A percentile compares a stretch with the other conserved stretches of the same genome.
Evolutionary conservation across 1,140 invertebrate species (phyloP).

Genomic region (Paracyclopina nana): DNA sequence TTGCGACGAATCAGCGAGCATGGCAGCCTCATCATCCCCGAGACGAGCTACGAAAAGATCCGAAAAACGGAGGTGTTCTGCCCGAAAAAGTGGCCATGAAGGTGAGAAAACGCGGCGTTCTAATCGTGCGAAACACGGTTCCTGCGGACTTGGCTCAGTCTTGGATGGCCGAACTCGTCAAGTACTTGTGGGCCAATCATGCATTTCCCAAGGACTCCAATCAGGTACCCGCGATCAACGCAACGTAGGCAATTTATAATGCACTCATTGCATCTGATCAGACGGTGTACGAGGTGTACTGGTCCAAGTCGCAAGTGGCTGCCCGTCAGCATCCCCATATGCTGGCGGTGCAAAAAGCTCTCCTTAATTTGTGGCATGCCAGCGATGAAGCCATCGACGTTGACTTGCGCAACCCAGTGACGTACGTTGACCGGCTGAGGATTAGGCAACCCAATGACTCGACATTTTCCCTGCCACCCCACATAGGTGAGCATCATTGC

Average conservation of each 20-base stretch:
- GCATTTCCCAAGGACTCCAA: no score
- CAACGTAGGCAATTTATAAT: no score
- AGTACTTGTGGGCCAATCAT: background rate
- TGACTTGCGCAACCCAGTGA: background rate
- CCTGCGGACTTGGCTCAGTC: background rate
- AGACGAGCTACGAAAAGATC: no score
- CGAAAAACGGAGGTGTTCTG: background rate
- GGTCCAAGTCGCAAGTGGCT: slow-evolving; percentile 3
- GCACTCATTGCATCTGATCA: no score
- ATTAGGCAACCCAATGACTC: slow-evolving; percentile 1
- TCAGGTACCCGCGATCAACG: no score
- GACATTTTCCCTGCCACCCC: background rate
- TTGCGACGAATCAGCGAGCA: no score
- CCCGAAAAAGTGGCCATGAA: background rate
- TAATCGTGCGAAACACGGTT: background rate
- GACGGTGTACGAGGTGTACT: slow-evolving; percentile 27
- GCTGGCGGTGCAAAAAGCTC: background rate
- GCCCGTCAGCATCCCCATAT: background rate
- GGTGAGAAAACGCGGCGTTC: background rate
- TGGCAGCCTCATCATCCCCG: no score
- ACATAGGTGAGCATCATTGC: background rate
- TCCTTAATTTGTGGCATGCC: background rate
- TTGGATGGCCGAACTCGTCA: background rate
- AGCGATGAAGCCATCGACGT: background rate
- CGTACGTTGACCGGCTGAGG: slow-evolving; percentile 1